Evolutionary conservation across 2,888 invertebrate genomes (phyloP).

Genomic region (Cheilosia vernalis): DNA sequence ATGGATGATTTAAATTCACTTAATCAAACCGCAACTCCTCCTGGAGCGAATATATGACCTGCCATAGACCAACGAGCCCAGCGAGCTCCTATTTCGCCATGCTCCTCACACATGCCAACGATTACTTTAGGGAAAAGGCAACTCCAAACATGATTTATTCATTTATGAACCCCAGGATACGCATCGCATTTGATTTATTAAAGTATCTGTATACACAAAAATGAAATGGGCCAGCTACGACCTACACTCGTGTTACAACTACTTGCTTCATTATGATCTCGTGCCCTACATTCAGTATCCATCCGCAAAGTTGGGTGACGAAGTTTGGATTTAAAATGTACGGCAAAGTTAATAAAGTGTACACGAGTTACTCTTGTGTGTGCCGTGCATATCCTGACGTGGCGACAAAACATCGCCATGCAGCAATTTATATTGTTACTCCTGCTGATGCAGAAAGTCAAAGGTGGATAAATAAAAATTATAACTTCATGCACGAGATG

Average conservation of each 20-base stretch:
- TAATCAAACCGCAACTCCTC: not conserved
- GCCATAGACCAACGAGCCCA: not conserved
- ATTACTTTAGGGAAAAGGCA: not conserved
- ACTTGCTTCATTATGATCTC: not conserved
- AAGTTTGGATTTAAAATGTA: conserved; percentile 34
- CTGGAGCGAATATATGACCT: not conserved
- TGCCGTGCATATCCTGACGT: not conserved
- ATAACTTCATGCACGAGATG: conserved; percentile 12
- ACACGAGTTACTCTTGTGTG: conserved; percentile 11
- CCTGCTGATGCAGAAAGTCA: conserved; percentile 6
- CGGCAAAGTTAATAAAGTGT: conserved; percentile 53
- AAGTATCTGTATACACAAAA: conserved; percentile 13
- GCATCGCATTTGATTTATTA: conserved; percentile 40
- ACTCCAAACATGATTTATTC: conserved; percentile 21
- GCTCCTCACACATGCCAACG: not conserved
- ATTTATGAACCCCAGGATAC: conserved; percentile 29
- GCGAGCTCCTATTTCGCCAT: not conserved
- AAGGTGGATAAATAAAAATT: conserved; percentile 23
- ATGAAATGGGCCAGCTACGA: not conserved
- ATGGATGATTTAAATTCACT: too few relatives aligned
- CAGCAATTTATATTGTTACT: not conserved
- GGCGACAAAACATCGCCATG: conserved; percentile 1
- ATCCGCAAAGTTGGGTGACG: conserved; percentile 26
- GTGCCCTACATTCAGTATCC: conserved; percentile 23
- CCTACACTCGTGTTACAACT: not conserved